These are phyloP conservation scores for Pterocles gutturalis DNA, from an alignment of 2,113 vertebrate species.

Conservation along the genomic window DNA sequence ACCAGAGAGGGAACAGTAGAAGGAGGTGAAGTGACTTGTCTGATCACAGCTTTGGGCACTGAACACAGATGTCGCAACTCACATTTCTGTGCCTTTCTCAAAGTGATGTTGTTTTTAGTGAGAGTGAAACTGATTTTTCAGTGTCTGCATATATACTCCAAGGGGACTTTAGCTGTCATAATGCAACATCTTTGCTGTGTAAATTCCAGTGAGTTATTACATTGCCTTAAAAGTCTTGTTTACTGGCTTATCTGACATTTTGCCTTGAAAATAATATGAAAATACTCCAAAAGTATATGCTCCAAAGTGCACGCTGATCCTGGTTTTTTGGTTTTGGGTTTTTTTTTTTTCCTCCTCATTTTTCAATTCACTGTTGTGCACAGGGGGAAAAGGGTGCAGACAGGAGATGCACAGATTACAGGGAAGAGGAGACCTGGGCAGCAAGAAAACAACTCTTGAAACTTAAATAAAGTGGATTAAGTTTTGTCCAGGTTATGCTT, in stretches of 20 bases:
- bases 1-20: not conserved
- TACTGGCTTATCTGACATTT: not conserved
- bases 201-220: not conserved
- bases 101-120: not conserved
- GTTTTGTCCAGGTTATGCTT: not conserved
- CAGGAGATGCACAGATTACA: not conserved
- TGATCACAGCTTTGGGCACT: not conserved
- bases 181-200: not conserved
- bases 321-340: not conserved
- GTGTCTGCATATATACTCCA: not conserved
- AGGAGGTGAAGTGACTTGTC: not conserved
- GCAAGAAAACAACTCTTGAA: not conserved
- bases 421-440: not conserved
- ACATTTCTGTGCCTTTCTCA: not conserved
- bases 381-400: fast-evolving
- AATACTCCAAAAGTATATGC: not conserved
- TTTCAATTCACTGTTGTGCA: not conserved
- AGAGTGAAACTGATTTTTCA: not conserved
- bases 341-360: not conserved
- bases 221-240: not conserved
- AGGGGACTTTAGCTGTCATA: not conserved
- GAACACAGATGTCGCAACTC: not conserved
- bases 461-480: not conserved
- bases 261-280: not conserved
- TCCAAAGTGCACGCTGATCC: fast-evolving